Evolutionary conservation across 2,113 vertebrate genomes (phyloP), one percentile per base, ranked within the genome.

Genomic region (Varanus komodoensis): DNA sequence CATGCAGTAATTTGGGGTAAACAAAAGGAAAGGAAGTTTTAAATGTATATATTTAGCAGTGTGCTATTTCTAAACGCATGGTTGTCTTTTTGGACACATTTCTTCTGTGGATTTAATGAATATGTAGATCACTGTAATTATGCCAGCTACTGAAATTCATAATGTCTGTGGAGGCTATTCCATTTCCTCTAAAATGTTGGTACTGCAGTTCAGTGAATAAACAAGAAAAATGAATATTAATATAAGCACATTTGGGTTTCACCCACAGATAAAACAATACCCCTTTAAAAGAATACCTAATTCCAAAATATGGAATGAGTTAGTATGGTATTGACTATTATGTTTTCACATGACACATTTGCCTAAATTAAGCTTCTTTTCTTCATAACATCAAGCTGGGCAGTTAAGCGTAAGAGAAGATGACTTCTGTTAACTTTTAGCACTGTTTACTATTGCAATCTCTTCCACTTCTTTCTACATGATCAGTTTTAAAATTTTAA

Each of bases 41-140:
- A 93, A 96, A 97, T 75, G 83, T 96, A 96, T 96, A 95, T 95
- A 97, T 97, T 97, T 97, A 97, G 96, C 96, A 96, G 94, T 95
- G 94, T 94, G 95, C 93, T 94, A 96, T 94, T 97, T 97, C 95
- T 97, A 94, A 98, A 97, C 0, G 96, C 96, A 97, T 97, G 97
- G 96, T 93, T 98, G 97, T 98, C 97, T 97, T 97, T 97, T 97
- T 98, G 97, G 97, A 97, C 96, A 96, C 96, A 96, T 95, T 97
- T 97, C 97, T 97, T 97, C 96, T 95, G 93, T 93, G 96, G 96
- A 97, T 97, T 97, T 98, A 97, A 98, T 98, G 97, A 97, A 98
- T 97, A 98, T 98, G 97, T 97, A 98, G 97, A 98, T 97, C 95
- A 91, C 97, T 97, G 97, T 97, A 98, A 98, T 98, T 98, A 97